phyloP scores from a whole-genome alignment of 2,888 invertebrate genomes.

The Drosophila subquinaria region DNA sequence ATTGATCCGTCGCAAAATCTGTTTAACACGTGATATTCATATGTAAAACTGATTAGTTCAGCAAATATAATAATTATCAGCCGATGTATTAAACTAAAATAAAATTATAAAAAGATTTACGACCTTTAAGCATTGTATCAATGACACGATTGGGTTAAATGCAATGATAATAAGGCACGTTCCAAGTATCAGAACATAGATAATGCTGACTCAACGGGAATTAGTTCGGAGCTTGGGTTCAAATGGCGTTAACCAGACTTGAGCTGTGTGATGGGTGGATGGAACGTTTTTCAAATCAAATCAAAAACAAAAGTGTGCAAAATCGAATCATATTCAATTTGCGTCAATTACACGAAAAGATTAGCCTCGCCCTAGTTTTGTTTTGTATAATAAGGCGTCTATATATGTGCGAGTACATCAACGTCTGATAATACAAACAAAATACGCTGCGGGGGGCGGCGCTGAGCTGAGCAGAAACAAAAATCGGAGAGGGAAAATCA shows the following conservation, averaged over 20 bases:
- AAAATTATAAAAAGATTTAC: slow-evolving; percentile 17
- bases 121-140: slow-evolving; percentile 17
- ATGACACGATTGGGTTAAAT: slow-evolving; percentile 32
- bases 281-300: slow-evolving; percentile 16
- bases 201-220: slow-evolving; percentile 37
- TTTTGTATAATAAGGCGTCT: slow-evolving; percentile 39
- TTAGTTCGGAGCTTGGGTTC: slow-evolving; percentile 24
- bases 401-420: slow-evolving; percentile 50
- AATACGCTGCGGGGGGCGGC: slow-evolving; percentile 45
- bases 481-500: neutral
- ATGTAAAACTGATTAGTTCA: slow-evolving; percentile 8
- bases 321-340: slow-evolving; percentile 64
- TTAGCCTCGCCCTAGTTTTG: slow-evolving; percentile 75
- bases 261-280: slow-evolving; percentile 9
- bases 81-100: slow-evolving; percentile 11
- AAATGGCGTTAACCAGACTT: slow-evolving; percentile 35
- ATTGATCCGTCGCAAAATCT: slow-evolving; percentile 9
- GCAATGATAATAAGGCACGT: slow-evolving; percentile 32
- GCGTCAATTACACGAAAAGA: slow-evolving; percentile 74
- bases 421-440: slow-evolving; percentile 62
- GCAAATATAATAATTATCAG: slow-evolving; percentile 12
- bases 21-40: neutral
- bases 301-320: slow-evolving; percentile 25
- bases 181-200: slow-evolving; percentile 11
- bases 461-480: slow-evolving; percentile 11